These are phyloP conservation scores for Sclerurus mexicanus DNA, from an alignment of 2,113 vertebrate species.

Conservation along the genomic window DNA sequence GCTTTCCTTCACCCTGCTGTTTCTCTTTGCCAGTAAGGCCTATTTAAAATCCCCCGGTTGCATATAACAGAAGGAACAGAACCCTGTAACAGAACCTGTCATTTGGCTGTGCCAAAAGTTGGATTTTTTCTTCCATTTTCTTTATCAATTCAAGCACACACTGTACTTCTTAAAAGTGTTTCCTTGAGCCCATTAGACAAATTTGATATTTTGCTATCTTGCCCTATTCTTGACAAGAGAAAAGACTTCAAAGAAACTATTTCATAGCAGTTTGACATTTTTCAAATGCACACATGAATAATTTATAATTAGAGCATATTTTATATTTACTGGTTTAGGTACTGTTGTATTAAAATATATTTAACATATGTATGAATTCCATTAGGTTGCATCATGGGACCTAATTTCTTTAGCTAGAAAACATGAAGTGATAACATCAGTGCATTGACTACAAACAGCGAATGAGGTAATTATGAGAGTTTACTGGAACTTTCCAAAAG, in stretches of 20 bases:
- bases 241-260: constrained; percentile 18
- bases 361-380: neutral
- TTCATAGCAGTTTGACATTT: neutral
- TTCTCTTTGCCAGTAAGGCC: neutral
- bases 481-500: constrained; percentile 23
- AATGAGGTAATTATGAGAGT: neutral
- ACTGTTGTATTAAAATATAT: neutral
- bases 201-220: neutral
- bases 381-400: neutral
- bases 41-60: neutral
- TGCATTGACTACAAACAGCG: neutral
- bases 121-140: neutral
- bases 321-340: neutral
- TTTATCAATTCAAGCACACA: neutral
- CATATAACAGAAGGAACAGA: neutral
- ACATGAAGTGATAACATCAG: neutral
- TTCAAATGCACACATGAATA: neutral
- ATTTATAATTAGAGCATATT: neutral
- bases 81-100: neutral
- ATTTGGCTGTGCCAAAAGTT: neutral
- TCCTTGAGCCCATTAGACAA: neutral
- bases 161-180: neutral
- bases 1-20: neutral
- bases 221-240: neutral
- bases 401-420: constrained; percentile 1